A percentile compares a stretch with the other conserved stretches of the same genome.
phyloP scores from a whole-genome alignment of 2,888 invertebrate genomes.

The Lasioglossum pauxillum region DNA sequence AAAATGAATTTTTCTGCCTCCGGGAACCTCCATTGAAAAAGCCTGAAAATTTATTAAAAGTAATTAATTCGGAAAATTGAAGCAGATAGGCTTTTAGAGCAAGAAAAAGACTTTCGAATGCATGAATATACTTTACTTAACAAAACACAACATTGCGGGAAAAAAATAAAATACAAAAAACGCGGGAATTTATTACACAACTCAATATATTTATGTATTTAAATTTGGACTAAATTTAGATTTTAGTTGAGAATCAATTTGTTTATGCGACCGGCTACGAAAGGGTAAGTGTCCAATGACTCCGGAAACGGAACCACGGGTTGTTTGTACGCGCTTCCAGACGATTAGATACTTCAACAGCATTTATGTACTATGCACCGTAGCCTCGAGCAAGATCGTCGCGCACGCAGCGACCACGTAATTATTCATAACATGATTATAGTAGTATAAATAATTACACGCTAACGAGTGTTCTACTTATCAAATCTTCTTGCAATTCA shows the following conservation, averaged over 20 bases:
- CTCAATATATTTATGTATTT: too few relatives aligned
- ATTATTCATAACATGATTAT: neutral
- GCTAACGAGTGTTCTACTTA: neutral
- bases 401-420: neutral
- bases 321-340: conserved; percentile 17
- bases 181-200: too few relatives aligned
- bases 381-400: neutral
- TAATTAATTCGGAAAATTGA: too few relatives aligned
- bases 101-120: too few relatives aligned
- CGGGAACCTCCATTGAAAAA: too few relatives aligned
- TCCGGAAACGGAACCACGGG: conserved; percentile 25
- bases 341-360: neutral
- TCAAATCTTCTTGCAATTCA: neutral
- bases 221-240: too few relatives aligned
- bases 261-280: neutral
- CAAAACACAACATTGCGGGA: too few relatives aligned
- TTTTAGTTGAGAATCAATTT: neutral
- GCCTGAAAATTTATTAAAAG: too few relatives aligned
- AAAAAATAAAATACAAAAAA: too few relatives aligned
- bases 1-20: too few relatives aligned
- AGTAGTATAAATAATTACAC: neutral
- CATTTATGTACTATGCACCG: neutral
- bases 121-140: too few relatives aligned
- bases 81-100: too few relatives aligned
- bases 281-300: neutral